Conservation (phyloP, 1,140 invertebrate species). For the Pteromalus puparum region DNA sequence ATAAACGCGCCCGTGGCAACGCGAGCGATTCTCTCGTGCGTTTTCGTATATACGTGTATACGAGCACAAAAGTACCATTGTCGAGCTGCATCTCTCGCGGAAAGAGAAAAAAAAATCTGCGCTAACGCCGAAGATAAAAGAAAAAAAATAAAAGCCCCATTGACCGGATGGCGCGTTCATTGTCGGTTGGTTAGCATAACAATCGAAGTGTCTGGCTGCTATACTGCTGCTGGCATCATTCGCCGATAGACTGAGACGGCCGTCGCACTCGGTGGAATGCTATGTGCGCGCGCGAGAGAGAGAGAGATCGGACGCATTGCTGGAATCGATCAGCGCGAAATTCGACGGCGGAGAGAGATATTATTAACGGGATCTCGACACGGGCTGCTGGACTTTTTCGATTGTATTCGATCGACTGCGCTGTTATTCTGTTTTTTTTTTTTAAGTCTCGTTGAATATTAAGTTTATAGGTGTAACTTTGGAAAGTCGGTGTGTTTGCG, state of each 20-base stretch:
- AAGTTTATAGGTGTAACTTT: too few relatives aligned
- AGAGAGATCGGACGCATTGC: neutral
- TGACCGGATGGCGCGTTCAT: conserved; percentile 19
- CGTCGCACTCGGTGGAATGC: neutral
- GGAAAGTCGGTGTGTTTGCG: too few relatives aligned
- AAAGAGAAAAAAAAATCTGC: neutral
- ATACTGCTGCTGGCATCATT: too few relatives aligned
- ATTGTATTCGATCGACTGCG: too few relatives aligned
- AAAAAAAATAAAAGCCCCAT: conserved; percentile 4
- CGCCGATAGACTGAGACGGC: conserved; percentile 21
- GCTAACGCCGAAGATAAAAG: neutral
- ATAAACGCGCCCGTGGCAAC: neutral
- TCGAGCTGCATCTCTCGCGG: neutral
- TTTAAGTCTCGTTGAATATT: too few relatives aligned
- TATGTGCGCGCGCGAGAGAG: neutral
- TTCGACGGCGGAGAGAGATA: neutral
- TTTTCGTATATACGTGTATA: too few relatives aligned
- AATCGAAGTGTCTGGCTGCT: conserved; percentile 5
- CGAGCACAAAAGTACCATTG: neutral
- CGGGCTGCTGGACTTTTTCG: neutral
- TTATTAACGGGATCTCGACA: neutral
- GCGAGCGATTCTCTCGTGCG: too few relatives aligned
- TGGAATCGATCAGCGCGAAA: conserved; percentile 11
- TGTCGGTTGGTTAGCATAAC: conserved; percentile 33
- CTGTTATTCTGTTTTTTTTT: too few relatives aligned